phyloP scores from a whole-genome alignment of 1,140 invertebrate species.

The Leptonema lineaticorne region DNA sequence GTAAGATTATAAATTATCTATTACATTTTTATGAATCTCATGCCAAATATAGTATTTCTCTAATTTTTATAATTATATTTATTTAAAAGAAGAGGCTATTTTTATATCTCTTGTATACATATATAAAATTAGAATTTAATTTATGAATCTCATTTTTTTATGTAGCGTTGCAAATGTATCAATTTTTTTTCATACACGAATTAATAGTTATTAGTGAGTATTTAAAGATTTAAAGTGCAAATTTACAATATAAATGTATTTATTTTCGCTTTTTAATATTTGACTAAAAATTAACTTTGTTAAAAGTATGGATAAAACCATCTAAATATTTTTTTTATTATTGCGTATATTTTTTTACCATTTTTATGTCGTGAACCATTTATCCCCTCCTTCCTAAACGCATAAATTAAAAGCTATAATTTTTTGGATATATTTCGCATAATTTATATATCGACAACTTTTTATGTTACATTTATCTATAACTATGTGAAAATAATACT shows the following conservation, averaged over 20 bases:
- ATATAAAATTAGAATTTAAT: neutral
- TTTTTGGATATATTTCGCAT: too few species aligned
- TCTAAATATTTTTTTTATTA: neutral
- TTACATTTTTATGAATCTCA: neutral
- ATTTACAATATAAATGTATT: too few species aligned
- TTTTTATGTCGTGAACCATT: constrained; percentile 9
- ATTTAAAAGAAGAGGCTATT: neutral
- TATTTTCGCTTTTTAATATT: too few species aligned
- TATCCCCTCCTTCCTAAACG: neutral
- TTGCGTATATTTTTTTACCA: neutral
- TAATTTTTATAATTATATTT: neutral
- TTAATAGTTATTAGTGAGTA: neutral
- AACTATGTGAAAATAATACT: neutral
- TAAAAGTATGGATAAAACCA: neutral
- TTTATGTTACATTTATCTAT: too few species aligned
- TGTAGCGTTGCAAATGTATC: too few species aligned
- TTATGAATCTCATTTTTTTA: neutral
- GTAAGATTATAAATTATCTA: neutral
- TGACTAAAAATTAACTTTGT: too few species aligned
- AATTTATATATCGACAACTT: too few species aligned
- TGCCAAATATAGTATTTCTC: too few species aligned
- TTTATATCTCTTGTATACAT: neutral
- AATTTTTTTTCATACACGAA: neutral
- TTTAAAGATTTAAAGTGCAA: too few species aligned
- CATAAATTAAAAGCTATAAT: too few species aligned